phyloP scores from a whole-genome alignment of 2,888 invertebrate species.

The Mythimna lalbum region DNA sequence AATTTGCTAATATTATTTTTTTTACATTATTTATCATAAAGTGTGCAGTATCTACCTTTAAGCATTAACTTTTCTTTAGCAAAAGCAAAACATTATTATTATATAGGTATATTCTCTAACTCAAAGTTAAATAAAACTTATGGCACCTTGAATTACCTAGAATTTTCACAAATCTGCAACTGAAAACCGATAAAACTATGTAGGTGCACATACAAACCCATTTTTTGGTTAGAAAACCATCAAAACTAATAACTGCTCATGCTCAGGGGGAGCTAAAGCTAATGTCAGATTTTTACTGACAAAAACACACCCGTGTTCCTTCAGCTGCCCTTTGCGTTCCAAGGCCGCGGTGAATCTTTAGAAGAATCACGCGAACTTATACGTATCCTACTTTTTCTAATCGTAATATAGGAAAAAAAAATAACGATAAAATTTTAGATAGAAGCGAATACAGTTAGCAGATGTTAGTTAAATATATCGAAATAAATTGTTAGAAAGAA shows the following conservation, averaged over 20 bases:
- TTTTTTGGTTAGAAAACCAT: background rate
- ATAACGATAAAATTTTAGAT: background rate
- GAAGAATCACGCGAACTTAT: background rate
- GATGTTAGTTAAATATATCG: constrained; percentile 58
- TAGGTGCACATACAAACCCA: no score
- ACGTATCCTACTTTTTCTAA: background rate
- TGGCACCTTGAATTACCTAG: no score
- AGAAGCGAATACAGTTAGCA: constrained; percentile 31
- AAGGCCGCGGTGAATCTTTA: background rate
- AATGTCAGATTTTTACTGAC: background rate
- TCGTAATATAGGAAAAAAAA: background rate
- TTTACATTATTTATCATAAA: no score
- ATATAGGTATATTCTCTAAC: no score
- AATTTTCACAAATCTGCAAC: background rate
- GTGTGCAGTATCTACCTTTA: no score
- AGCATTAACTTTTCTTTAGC: no score
- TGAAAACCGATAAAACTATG: no score
- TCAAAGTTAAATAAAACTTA: no score
- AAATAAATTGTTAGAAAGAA: constrained; percentile 63
- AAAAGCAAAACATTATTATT: no score
- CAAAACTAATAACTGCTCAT: no score
- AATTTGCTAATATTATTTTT: no score
- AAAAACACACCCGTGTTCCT: background rate
- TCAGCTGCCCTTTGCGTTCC: background rate
- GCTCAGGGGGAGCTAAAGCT: background rate